Base-by-base conservation (phyloP, 2,113 vertebrate species). In the Dolichotis patagonum region DNA sequence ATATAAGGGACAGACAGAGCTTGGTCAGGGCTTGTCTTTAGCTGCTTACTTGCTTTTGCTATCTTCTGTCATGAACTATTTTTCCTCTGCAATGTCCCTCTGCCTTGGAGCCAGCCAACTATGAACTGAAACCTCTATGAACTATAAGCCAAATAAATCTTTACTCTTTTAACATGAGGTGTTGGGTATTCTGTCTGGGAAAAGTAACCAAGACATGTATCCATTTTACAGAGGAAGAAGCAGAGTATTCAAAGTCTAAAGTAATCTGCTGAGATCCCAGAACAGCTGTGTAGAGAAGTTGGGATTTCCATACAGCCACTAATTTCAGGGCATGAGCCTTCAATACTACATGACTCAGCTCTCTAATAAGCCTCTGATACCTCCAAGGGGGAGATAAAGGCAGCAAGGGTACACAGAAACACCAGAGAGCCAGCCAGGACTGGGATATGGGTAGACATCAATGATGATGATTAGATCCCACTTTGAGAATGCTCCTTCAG, bases 391-490 rank as follows among this genome's bases (percentile, higher is more conserved):
- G 20, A 63, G 24, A 65, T 32, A 85, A 83, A 73, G 62, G 65
- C 65, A 71, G 19, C 3, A 8, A 67, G 60, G 43, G 19, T 26
- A 22, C 28, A 52, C 13, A 62, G 14, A 6, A 32, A n/a, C 30
- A 10, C 65, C 41, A 0, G 30, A 49, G 4, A 28, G 41, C 19
- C 32, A 28, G 7, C 11, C 0, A 8, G 62, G 71, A n/a, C 14
- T 58, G 20, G 9, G 73, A 22, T 14, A n/a, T 0, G 4, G 3
- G 7, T 65, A n/a, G 54, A 43, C 41, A 2, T 78, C 26, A 0
- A 0, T 14, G 8, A 62, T 2, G 0, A 46, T 60, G 77, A 85
- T 26, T 28, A 9, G 49, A 43, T 6, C 54, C 58, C 24, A 11
- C 16, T 49, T 26, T 22, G 88, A 75, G 52, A 89, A 82, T 35